phyloP scores from a whole-genome alignment of 2,113 vertebrate species.

The Pipra filicauda region DNA sequence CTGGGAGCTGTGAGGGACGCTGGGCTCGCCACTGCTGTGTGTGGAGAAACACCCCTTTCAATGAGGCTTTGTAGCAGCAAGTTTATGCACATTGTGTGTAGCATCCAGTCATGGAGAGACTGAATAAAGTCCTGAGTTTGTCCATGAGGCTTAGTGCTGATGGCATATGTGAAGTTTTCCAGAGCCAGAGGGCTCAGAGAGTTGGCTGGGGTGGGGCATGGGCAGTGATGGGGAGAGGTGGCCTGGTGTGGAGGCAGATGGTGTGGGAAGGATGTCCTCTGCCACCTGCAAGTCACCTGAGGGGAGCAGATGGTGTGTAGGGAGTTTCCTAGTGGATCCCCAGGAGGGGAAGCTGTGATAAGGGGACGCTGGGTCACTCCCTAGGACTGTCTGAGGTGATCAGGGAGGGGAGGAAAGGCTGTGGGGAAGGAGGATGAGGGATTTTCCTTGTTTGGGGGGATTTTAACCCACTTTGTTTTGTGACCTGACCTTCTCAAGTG shows the following conservation, averaged over 20 bases:
- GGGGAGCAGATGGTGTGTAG: conserved; percentile 29
- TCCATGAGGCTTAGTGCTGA: neutral
- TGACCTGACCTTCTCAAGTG: neutral
- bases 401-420: neutral
- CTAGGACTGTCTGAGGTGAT: neutral
- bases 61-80: neutral
- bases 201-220: neutral
- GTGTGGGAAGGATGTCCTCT: neutral
- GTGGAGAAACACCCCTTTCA: neutral
- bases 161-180: neutral
- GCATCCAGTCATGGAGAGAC: neutral
- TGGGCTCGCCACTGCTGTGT: neutral
- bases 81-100: neutral
- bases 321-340: neutral
- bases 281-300: neutral
- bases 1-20: neutral
- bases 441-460: neutral
- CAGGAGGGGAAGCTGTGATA: rapidly evolving
- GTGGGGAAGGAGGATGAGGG: neutral
- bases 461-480: neutral
- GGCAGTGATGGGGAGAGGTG: neutral
- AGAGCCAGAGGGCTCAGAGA: neutral
- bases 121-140: neutral
- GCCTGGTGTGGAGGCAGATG: neutral
- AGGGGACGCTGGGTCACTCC: neutral